Evolutionary conservation across 1,140 invertebrate genomes (phyloP), one percentile per base, ranked within the genome.

Genomic region (Brachionus rotundiformis): DNA sequence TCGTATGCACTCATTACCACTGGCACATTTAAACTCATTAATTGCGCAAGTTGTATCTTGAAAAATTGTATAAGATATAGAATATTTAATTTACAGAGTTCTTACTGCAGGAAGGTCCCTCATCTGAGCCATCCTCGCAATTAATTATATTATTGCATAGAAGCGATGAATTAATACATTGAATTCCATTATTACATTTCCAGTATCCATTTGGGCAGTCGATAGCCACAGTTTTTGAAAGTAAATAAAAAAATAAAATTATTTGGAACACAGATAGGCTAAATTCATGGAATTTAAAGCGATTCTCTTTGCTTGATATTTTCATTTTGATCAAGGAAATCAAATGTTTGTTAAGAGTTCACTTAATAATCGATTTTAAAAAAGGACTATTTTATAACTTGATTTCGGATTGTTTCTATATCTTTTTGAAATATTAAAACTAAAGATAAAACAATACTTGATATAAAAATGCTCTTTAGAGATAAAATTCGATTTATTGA

Each of bases 41-140:
- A 54, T 77, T 3, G 44, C 25, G 16, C 49, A 54, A 54, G 75
- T 77, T 10, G 44, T 19, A 11, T 77, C 75, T 49, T 49, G 8
- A 36, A 68, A 68, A 36, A 68, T 1, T 13, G 10, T 41, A 13
- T 41, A 41, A 41, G 39, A 0, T 13, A 5, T 33, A 39, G n/a
- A 16, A 71, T 36, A 2, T 10, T 11, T 13, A 3, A 13, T 33
- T 36, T 31, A 16, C 2, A 41, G 19, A 73, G 3, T 23, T 47
- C 25, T 77, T 31, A 77, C 75, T 49, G 31, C 75, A 77, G 3
- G 10, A 59, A 16, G 84, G 83, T 13, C 83, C 80, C 84, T 88
- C 87, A 83, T 87, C 87, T 68, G 86, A 85, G 80, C 85, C 84
- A 81, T 87, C 85, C 25, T 84, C 84, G 83, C 86, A 88, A 83